Conservation (phyloP, 64 coral and sea anemone genomes). For the Stichodactyla helianthus region DNA sequence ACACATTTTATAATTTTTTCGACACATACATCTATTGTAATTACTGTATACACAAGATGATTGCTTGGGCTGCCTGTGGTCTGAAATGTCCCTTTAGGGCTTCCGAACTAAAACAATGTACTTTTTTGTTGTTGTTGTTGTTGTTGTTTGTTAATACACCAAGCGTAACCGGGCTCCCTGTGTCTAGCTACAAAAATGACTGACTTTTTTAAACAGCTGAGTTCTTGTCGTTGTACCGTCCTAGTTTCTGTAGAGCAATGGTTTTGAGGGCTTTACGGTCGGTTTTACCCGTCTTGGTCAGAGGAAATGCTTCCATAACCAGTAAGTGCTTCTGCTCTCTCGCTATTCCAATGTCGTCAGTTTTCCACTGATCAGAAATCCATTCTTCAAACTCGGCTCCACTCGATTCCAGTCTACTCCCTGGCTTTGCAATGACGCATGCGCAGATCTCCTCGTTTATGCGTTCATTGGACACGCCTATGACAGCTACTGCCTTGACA, state of each 20-base stretch:
- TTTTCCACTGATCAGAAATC: background rate
- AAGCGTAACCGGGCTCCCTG: too few species aligned
- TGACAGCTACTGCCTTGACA: background rate
- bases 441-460: background rate
- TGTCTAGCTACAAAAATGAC: too few species aligned
- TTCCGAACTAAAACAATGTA: too few species aligned
- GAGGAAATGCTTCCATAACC: conserved; percentile 1
- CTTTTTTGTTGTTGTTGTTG: too few species aligned
- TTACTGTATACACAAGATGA: too few species aligned
- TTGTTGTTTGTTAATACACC: too few species aligned
- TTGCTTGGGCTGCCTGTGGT: too few species aligned
- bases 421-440: too few species aligned
- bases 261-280: background rate
- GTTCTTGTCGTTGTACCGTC: background rate
- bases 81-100: too few species aligned
- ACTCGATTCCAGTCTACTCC: background rate
- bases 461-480: background rate
- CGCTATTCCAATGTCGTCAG: background rate
- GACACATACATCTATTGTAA: too few species aligned
- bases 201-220: too few species aligned
- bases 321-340: background rate
- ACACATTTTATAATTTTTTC: too few species aligned
- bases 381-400: conserved; percentile 12
- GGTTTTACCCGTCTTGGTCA: conserved; percentile 1
- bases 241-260: background rate